Percentiles rank a stretch among this genome's conserved stretches.
These are phyloP conservation scores for Camelus bactrianus DNA, from an alignment of 2,113 vertebrate genomes.

Conservation along the genomic window DNA sequence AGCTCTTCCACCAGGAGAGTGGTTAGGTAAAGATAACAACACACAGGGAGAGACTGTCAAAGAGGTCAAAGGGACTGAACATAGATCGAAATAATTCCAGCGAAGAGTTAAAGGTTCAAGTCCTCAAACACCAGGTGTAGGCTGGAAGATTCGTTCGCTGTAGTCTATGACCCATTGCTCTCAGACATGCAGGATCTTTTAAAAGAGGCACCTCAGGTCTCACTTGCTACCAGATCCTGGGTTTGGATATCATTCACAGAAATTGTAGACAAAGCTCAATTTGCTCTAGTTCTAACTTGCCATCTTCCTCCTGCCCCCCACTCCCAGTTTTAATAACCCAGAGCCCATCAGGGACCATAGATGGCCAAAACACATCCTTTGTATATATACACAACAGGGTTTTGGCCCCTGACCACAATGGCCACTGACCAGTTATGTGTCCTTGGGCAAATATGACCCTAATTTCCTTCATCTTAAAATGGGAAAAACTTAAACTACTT, in stretches of 20 bases:
- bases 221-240: not conserved
- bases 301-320: not conserved
- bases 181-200: not conserved
- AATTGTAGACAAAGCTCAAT: not conserved
- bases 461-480: not conserved
- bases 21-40: not conserved
- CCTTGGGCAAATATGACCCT: not conserved
- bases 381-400: too few species aligned
- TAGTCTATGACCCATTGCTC: not conserved
- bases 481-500: not conserved
- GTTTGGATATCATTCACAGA: not conserved
- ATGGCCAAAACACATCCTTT: not conserved
- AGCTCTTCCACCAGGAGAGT: not conserved
- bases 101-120: not conserved
- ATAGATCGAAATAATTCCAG: not conserved
- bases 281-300: not conserved
- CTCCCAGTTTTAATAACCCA: not conserved
- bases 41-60: not conserved
- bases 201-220: not conserved
- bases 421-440: not conserved
- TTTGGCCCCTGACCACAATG: not conserved
- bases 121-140: not conserved
- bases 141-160: not conserved
- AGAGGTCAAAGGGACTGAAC: not conserved
- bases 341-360: not conserved